Base-by-base conservation (phyloP, 2,113 vertebrate genomes). In the Lethenteron camtschaticum region DNA sequence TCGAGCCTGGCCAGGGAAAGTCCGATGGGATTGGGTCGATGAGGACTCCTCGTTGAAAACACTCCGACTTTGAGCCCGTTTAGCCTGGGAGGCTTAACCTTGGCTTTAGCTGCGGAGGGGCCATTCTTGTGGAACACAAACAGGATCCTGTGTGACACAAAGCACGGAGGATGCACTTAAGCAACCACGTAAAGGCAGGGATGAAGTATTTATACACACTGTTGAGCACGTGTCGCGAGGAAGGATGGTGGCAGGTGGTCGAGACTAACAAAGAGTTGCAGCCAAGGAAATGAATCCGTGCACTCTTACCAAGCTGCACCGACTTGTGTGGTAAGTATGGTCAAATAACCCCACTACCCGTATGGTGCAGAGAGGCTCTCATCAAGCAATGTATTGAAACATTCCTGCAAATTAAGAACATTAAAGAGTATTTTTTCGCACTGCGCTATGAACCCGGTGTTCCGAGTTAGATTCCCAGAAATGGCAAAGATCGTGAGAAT, bases 121-220 rank as follows among this genome's bases (percentile, higher is more conserved):
- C 86, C 87, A 8, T 90, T 90, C 79, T 87, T 87, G 73, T 90
- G 86, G 76, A 90, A 90, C 71, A 89, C 76, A 77, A 89, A 90
- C 71, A 90, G 82, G 60, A 90, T 79, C 87, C 87, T 90, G 12
- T 63, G 16, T 12, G n/a, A 55, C 4, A 57, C 20, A 14, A 66
- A 16, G 20, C 56, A 66, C 10, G 57, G 20, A 4, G 57, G n/a
- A 9, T 12, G 4, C 16, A 20, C 9, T 20, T n/a, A 13, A 7
- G 56, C 9, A 57, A 10, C 41, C 57, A n/a, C 11, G 56, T 60
- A 9, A 3, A 69, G 20, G 57, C 18, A 20, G 8, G 57, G n/a
- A 56, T 57, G 10, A n/a, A 56, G 6, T 70, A 57, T 14, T 57
- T 41, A 20, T 13, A n/a, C 57, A 70, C 12, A 24, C 55, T 11